Base-by-base conservation (phyloP, 2,888 invertebrate species). In the Lydus trimaculatus region DNA sequence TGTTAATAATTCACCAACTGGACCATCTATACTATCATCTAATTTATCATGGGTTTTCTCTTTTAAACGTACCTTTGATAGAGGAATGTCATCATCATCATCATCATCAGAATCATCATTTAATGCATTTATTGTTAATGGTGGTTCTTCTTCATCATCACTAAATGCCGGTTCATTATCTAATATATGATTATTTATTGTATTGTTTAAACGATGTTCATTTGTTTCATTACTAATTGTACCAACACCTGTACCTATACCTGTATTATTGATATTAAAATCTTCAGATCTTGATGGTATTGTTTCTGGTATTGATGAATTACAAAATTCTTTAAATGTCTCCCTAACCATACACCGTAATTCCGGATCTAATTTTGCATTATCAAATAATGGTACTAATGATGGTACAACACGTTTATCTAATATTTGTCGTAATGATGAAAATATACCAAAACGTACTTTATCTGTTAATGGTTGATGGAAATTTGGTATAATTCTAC, bases 321-420 rank as follows among this genome's bases (percentile, higher is more conserved):
- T 72, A 81, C 94, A 95, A 85, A 98, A 98, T 85, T 98, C 97
- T 79, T 93, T 92, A 83, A 98, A 98, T 52, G 94, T 95, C 81
- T 96, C 96, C 73, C 94, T 90, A 52, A 98, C 94, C 85, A 96
- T 92, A 71, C 90, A 89, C 71, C 94, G 87, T 73, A 97, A 85
- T 83, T 96, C 96, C 74, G 92, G 88, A 84, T 97, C 97, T 74
- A 96, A 85, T 82, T 95, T 95, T 4, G 92, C 91, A 81, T 94
- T 95, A 82, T 96, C 96, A 86, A 97, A 95, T 66, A 97, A 85
- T 7, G 95, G 95, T 78, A 92, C 91, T 66, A 97, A 86, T 73
- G 94, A 93, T n/a, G 92, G 92, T 71, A 96, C 85, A 31, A 98
- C 98, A 83, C 97, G 90, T 87, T 98, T 98, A 80, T 96, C 96